Evolutionary conservation across 1,140 invertebrate species (phyloP), one percentile per base, ranked within the genome.

Genomic region (Hylaeus anthracinus): DNA sequence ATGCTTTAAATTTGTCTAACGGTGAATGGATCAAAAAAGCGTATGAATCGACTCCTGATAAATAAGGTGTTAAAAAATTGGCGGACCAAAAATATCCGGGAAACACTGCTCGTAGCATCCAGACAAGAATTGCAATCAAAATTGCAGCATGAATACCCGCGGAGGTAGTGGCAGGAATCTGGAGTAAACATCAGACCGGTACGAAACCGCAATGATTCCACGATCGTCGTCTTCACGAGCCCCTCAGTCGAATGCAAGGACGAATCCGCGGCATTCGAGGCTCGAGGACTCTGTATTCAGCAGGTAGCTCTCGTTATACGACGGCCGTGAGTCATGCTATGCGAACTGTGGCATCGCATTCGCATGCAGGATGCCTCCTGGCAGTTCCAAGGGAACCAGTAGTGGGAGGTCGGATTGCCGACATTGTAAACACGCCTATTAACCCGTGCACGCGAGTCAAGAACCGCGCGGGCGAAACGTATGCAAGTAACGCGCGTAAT

Each of bases 391-490:
- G 56, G 65, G 10, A 39, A 8, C 41, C 26, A 12, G 15, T 45
- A 72, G 53, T 10, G 65, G 66, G 56, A 71, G 41, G 37, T 66
- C 69, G 82, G 75, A 90, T 90, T 84, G 88, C 74, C 74, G 82
- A 79, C 85, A 90, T 90, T 88, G 89, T 88, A 83, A 88, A 89
- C 89, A 88, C 86, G 84, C 81, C 74, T 86, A 65, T 86, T 84
- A 84, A 86, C 65, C 79, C 73, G 72, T 61, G 75, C 82, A 79
- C 67, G 84, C 71, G 74, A 75, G 72, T 81, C 70, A 77, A 86
- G 85, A 83, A 83, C 70, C 81, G 64, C n/a, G 26, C n/a, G 15
- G 26, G n/a, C 43, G 45, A 81, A 83, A 3, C 37, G 63, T 70
- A 61, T 63, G 64, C 66, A 65, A 69, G 37, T 75, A 60, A 86